Percentiles rank a stretch among this genome's conserved stretches.
Evolutionary conservation across 2,113 vertebrate genomes (phyloP).

Genomic region (Pangasianodon gigas): DNA sequence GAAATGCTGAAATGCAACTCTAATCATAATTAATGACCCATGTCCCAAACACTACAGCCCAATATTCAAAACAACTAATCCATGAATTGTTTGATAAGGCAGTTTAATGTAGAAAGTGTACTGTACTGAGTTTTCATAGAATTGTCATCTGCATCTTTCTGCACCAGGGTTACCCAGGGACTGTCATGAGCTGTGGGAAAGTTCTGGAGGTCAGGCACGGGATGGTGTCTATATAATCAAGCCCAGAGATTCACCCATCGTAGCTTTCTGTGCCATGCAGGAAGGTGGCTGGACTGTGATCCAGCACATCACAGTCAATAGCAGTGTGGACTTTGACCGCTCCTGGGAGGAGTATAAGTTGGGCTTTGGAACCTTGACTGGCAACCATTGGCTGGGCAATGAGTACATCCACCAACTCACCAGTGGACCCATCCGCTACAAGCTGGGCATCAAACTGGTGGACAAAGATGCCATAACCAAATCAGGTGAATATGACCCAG

Average conservation of each 20-base stretch:
- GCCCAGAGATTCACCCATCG: constrained; percentile 72
- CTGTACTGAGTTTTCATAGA: not conserved
- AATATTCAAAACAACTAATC: not conserved
- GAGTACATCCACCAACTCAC: constrained; percentile 80
- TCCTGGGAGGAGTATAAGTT: constrained; percentile 84
- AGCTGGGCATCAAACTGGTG: constrained; percentile 82
- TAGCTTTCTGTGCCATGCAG: constrained; percentile 81
- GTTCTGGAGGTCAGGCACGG: constrained; percentile 71
- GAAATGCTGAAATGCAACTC: not conserved
- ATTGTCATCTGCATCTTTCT: constrained; percentile 42
- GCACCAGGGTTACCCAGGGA: constrained; percentile 76
- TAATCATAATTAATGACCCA: not conserved
- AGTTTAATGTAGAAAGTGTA: not conserved
- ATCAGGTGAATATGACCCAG: constrained; percentile 76
- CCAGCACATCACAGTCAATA: constrained; percentile 87
- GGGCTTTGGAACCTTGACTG: constrained; percentile 78
- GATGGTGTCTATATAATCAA: constrained; percentile 84
- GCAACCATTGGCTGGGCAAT: constrained; percentile 87
- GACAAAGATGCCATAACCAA: constrained; percentile 74
- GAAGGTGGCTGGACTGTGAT: constrained; percentile 88
- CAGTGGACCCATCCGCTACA: constrained; percentile 65
- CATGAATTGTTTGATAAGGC: not conserved
- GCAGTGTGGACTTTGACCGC: constrained; percentile 80
- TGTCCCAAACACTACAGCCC: not conserved
- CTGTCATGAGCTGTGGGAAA: constrained; percentile 82